Evolutionary conservation across 2,888 invertebrate genomes (phyloP).

Genomic region (Leptopilina drosophilae): DNA sequence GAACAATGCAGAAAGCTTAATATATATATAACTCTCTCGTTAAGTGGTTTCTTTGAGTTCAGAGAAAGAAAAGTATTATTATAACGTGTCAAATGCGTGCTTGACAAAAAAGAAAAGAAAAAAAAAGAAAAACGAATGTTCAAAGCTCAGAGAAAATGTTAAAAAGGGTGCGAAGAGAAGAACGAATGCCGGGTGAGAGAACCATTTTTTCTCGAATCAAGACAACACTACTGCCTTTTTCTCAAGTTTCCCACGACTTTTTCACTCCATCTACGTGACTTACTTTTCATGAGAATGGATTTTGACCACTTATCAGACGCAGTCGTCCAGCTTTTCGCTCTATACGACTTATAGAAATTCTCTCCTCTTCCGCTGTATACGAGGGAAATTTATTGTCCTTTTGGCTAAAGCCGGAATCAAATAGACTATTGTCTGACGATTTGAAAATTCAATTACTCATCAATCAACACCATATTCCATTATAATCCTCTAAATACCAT

Average conservation of each 20-base stretch:
- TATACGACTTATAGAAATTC: neutral
- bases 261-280: constrained; percentile 56
- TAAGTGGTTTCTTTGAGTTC: constrained; percentile 20
- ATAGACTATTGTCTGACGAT: constrained; percentile 28
- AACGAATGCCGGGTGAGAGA: constrained; percentile 4
- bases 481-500: neutral
- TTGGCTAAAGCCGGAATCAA: neutral
- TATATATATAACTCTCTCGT: constrained; percentile 6
- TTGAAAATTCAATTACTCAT: constrained; percentile 29
- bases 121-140: too few relatives aligned
- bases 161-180: too few relatives aligned
- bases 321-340: constrained; percentile 2
- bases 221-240: constrained; percentile 50
- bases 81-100: neutral
- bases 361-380: too few relatives aligned
- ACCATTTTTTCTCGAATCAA: constrained; percentile 56
- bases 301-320: constrained; percentile 43
- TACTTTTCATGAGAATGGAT: constrained; percentile 41
- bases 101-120: too few relatives aligned
- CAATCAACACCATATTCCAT: constrained; percentile 32
- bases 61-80: constrained; percentile 3
- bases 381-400: constrained; percentile 31
- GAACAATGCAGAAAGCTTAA: constrained; percentile 19
- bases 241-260: constrained; percentile 54
- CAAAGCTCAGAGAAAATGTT: too few relatives aligned